Percentiles rank a stretch among this genome's conserved stretches.
Evolutionary conservation across 2,797 vertebrate genomes (phyloP).

Genomic region (Limosa lapponica): DNA sequence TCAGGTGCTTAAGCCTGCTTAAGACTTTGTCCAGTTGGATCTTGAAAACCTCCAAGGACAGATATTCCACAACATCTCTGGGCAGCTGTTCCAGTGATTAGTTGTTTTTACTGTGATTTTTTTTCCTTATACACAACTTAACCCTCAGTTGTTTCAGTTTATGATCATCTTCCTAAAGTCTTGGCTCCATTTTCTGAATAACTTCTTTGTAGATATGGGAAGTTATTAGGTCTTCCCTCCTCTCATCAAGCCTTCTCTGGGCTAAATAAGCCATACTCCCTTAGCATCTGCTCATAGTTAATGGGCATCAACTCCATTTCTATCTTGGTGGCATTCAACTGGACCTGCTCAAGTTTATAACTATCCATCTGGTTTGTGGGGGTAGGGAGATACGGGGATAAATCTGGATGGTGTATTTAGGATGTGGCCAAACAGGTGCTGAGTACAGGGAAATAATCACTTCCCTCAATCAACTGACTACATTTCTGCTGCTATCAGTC

Average conservation of each 20-base stretch:
- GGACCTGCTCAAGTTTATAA: not conserved
- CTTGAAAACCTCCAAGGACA: not conserved
- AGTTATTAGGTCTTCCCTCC: not conserved
- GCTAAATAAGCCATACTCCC: not conserved
- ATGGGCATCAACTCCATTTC: not conserved
- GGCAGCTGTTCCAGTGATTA: not conserved
- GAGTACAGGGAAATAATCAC: not conserved
- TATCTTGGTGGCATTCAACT: not conserved
- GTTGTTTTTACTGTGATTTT: not conserved
- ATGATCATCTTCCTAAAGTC: not conserved
- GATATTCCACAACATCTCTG: not conserved
- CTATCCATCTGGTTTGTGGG: not conserved
- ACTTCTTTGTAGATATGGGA: not conserved
- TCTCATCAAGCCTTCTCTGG: not conserved
- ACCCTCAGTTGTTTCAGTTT: not conserved
- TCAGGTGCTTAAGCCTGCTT: not conserved
- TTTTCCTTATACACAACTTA: not conserved
- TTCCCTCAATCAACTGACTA: not conserved
- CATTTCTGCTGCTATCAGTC: not conserved
- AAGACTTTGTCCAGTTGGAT: not conserved
- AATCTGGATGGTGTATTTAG: not conserved
- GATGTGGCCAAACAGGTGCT: not conserved
- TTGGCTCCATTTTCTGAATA: not conserved
- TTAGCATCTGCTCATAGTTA: not conserved
- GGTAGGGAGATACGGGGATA: not conserved